These are phyloP conservation scores for Chymomyza procnemis DNA, from an alignment of 2,888 invertebrate genomes.

Conservation along the genomic window DNA sequence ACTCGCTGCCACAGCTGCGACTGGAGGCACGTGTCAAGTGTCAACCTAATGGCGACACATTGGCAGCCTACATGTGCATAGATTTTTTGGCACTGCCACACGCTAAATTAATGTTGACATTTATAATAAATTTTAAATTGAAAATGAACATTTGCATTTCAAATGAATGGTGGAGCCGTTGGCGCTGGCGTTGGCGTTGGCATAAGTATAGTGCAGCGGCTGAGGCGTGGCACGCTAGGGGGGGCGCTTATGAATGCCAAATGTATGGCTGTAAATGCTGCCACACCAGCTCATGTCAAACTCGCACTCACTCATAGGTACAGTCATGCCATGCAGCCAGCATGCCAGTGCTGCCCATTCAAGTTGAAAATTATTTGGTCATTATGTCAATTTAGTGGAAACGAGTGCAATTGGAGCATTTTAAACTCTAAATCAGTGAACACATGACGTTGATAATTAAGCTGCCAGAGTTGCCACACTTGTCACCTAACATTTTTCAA, in stretches of 20 bases:
- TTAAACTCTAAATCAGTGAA: no score
- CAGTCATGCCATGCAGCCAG: no score
- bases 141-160: conserved; percentile 61
- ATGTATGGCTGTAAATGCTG: not conserved
- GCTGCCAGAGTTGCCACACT: no score
- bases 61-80: conserved; percentile 26
- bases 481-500: not conserved
- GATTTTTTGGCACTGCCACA: conserved; percentile 29
- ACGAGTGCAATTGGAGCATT: conserved; percentile 27
- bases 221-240: not conserved
- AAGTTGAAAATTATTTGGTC: conserved; percentile 71
- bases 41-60: conserved; percentile 35
- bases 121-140: conserved; percentile 68
- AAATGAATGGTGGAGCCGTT: conserved; percentile 35
- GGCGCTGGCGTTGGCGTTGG: not conserved
- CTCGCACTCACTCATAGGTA: no score
- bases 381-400: conserved; percentile 64
- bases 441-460: no score
- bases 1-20: not conserved
- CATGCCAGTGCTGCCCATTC: conserved; percentile 47
- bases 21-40: conserved; percentile 41
- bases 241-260: not conserved
- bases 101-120: conserved; percentile 64
- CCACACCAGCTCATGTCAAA: no score
- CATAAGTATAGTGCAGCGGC: conserved; percentile 35